A percentile compares a stretch with the other conserved stretches of the same genome.
Evolutionary conservation across 2,113 vertebrate genomes (phyloP).

Genomic region (Boulengeromyrus knoepffleri): DNA sequence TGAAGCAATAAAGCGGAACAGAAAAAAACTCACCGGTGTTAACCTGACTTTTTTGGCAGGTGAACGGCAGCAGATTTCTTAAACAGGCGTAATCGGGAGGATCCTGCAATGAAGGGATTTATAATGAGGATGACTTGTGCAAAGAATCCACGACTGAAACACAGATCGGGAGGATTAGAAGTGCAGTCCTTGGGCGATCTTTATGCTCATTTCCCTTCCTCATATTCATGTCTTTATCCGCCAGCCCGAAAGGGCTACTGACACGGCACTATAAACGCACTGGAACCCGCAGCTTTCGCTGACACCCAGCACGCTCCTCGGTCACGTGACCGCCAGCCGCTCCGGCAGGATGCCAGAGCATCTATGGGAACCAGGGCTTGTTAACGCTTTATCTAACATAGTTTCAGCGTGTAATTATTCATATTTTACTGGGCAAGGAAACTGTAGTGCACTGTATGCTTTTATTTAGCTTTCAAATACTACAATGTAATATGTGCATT

Average conservation of each 20-base stretch:
- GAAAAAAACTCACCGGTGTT: background rate
- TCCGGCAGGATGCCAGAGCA: background rate
- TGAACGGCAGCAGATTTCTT: background rate
- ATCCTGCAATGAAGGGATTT: background rate
- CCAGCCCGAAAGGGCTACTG: background rate
- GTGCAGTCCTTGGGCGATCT: background rate
- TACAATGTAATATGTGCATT: background rate
- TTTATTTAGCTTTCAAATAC: background rate
- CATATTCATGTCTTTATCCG: conserved; percentile 8
- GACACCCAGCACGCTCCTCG: background rate
- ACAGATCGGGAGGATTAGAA: background rate
- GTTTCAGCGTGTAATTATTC: background rate
- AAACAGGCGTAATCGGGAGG: background rate
- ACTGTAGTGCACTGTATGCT: background rate
- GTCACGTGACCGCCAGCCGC: conserved; percentile 13
- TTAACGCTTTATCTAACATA: background rate
- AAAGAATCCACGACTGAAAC: background rate
- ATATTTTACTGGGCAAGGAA: background rate
- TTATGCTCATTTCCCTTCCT: background rate
- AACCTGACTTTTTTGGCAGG: background rate
- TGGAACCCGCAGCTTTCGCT: background rate
- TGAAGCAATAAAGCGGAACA: background rate
- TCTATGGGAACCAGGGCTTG: background rate
- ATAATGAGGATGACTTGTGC: background rate
- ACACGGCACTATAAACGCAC: background rate